phyloP scores from a whole-genome alignment of 2,113 vertebrate species.

The Erinaceus europaeus region DNA sequence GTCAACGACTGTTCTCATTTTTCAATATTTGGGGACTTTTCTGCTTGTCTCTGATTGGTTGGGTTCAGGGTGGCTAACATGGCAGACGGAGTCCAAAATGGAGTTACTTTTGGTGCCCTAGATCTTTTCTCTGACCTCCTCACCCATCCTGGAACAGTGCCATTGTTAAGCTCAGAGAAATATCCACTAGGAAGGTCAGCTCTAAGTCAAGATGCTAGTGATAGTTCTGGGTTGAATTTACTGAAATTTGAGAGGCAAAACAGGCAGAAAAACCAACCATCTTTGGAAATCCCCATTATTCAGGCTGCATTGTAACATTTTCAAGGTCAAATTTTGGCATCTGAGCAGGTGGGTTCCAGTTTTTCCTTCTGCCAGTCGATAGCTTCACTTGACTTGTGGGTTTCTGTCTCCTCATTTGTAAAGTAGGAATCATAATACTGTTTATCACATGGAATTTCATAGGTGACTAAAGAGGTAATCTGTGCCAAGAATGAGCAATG shows the following conservation, averaged over 20 bases:
- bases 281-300: neutral
- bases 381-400: neutral
- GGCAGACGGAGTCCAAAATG: too few species aligned
- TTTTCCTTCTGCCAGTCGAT: neutral
- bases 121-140: too few species aligned
- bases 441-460: neutral
- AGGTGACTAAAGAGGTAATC: neutral
- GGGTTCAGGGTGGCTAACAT: too few species aligned
- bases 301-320: neutral
- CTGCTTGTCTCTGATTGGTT: too few species aligned
- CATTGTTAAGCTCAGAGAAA: neutral
- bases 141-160: neutral
- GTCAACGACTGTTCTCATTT: too few species aligned
- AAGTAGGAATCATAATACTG: neutral
- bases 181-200: neutral
- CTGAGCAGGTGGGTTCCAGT: neutral
- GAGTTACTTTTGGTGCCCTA: too few species aligned
- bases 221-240: neutral
- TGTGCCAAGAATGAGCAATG: neutral
- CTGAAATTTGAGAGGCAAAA: neutral
- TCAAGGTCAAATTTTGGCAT: neutral
- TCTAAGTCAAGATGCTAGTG: neutral
- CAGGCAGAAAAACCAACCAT: neutral
- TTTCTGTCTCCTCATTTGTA: neutral
- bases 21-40: too few species aligned